A percentile compares a stretch with the other conserved stretches of the same genome.
Conservation (phyloP, 2,888 invertebrate genomes). For the Flexamia atlantica region DNA sequence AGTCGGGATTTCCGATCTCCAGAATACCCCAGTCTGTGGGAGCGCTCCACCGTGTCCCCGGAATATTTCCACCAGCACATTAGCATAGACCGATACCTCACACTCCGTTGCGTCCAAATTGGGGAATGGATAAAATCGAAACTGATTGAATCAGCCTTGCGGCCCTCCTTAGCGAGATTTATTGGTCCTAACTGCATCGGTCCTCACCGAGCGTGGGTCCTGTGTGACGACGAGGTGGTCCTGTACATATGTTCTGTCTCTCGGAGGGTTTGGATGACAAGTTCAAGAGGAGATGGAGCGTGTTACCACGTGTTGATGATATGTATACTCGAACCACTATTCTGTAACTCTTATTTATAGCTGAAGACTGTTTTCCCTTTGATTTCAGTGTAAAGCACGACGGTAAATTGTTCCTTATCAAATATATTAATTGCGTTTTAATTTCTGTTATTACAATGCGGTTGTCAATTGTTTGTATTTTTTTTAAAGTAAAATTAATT, state of each 20-base stretch:
- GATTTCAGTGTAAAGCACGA: no score
- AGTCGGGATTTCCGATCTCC: not conserved
- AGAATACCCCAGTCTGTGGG: constrained; percentile 11
- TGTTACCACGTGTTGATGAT: no score
- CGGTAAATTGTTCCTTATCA: no score
- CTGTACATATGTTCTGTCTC: not conserved
- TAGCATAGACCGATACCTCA: constrained; percentile 42
- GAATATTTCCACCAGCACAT: not conserved
- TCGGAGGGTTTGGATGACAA: not conserved
- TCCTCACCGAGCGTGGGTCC: constrained; percentile 10
- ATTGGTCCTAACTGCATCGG: constrained; percentile 30
- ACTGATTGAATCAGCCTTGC: constrained; percentile 41
- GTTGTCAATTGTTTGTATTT: no score
- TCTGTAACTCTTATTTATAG: no score
- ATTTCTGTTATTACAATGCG: no score
- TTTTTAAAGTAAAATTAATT: no score
- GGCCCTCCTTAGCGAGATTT: constrained; percentile 45
- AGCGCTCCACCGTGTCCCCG: no score
- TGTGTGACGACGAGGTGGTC: not conserved
- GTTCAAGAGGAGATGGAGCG: no score
- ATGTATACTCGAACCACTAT: no score
- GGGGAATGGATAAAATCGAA: constrained; percentile 45
- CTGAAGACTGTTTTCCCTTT: no score
- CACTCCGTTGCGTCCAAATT: constrained; percentile 34
- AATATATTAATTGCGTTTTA: no score